A percentile compares a stretch with the other conserved stretches of the same genome.
phyloP scores from a whole-genome alignment of 2,113 vertebrate species.

The Pollachius pollachius region DNA sequence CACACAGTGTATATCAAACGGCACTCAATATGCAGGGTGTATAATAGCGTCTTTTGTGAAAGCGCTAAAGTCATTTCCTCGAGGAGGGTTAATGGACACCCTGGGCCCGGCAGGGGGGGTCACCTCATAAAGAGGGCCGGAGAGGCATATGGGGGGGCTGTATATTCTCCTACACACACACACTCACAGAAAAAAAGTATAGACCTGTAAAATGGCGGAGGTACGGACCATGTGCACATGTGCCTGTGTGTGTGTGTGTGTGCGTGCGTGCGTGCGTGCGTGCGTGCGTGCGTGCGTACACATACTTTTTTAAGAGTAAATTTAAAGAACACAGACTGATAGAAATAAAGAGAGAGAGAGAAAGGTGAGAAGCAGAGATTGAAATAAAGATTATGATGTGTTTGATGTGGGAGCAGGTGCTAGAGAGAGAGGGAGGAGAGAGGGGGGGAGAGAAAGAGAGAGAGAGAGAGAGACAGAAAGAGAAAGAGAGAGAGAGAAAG shows the following conservation, averaged over 20 bases:
- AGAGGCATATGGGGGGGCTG: conserved; percentile 17
- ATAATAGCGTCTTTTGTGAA: conserved; percentile 9
- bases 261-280: background rate
- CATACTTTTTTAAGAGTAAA: background rate
- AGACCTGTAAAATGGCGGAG: background rate
- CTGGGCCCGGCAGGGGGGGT: conserved; percentile 11
- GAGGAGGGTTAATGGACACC: conserved; percentile 31
- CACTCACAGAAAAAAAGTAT: background rate
- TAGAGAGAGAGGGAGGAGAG: background rate
- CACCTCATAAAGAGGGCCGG: conserved; percentile 35
- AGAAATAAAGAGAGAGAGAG: background rate
- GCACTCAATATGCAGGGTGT: background rate
- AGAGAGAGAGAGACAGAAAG: background rate
- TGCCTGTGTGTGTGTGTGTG: background rate
- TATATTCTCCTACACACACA: background rate
- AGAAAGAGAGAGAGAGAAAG: background rate
- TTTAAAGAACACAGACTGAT: background rate
- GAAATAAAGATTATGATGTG: background rate
- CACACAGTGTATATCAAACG: background rate
- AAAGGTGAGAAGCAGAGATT: background rate
- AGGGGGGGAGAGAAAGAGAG: background rate
- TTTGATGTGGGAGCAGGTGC: conserved; percentile 1
- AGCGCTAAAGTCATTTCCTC: conserved; percentile 30
- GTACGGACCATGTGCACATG: background rate
- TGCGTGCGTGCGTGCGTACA: background rate